Evolutionary conservation across 1,140 invertebrate species (phyloP), one percentile per base, ranked within the genome.

Genomic region (Lepidurus arcticus): DNA sequence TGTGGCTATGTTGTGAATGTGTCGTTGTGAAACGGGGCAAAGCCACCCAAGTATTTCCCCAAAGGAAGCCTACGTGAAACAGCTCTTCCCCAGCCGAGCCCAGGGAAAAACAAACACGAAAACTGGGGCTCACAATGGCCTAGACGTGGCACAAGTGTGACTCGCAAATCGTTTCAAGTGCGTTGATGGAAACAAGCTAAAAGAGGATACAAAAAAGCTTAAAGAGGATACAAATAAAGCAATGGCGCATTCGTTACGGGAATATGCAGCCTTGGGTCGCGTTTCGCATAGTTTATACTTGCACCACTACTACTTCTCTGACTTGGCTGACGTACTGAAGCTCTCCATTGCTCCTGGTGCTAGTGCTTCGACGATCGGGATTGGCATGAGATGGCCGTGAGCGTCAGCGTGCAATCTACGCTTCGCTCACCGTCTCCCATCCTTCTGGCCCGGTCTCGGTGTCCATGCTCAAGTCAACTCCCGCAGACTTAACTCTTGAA

Each of bases 101-200:
- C n/a, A 21, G 53, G 53, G 10, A 65, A 65, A 34, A 34, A 65
- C 21, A 65, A 65, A 65, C 53, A 65, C 53, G 53, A 65, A 65
- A 65, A 65, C 6, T 65, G 21, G n/a, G 16, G 53, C 53, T 16
- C 53, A 65, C 21, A 65, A 65, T 21, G 53, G 53, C 53, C 53
- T 65, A 65, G 53, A 65, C 53, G 53, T 65, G 53, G 53, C 53
- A 65, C 53, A 65, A 65, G 53, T 65, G 53, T 65, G 53, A 65
- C 53, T 21, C 53, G 53, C 53, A 1, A 65, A 65, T 65, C 53
- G 53, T 65, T 65, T 65, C 53, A n/a, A 65, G 53, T 65, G 53
- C 53, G 53, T 65, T 65, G 53, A 65, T 65, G 21, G n/a, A 65
- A 65, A 65, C 53, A 65, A 65, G 16, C 53, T 21, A 65, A 65